Conservation (phyloP, 2,797 vertebrate genomes). For the Anolis apletophallus region DNA sequence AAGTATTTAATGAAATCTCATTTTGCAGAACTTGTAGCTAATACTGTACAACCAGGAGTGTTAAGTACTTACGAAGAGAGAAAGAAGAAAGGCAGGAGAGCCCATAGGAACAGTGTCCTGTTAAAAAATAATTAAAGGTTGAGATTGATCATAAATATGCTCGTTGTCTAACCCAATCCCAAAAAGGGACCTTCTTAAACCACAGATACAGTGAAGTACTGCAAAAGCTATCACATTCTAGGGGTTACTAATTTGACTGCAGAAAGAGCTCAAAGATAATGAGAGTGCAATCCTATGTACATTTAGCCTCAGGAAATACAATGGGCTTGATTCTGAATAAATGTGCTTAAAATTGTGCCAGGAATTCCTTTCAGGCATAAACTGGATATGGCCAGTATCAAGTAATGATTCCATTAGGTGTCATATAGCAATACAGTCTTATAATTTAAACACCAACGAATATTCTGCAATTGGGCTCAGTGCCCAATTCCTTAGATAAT, state of each 20-base stretch:
- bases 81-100: constrained; percentile 99
- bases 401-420: not conserved
- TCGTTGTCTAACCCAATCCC: constrained; percentile 54
- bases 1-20: too few relatives aligned
- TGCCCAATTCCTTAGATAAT: not conserved
- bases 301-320: not conserved
- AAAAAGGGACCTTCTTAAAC: constrained; percentile 60
- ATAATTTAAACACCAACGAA: not conserved
- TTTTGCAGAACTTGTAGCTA: constrained; percentile 44
- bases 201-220: constrained; percentile 46
- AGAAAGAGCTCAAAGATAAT: constrained; percentile 60
- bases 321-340: not conserved
- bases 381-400: not conserved
- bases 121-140: constrained; percentile 87
- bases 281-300: not conserved
- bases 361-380: constrained; percentile 47
- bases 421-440: not conserved
- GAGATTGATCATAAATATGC: constrained; percentile 65
- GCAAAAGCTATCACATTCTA: constrained; percentile 45
- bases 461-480: not conserved
- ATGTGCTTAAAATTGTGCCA: not conserved
- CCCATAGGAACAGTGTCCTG: constrained; percentile 99
- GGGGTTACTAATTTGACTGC: constrained; percentile 47
- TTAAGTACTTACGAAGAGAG: constrained; percentile 99
- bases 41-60: constrained; percentile 66